A percentile compares a stretch with the other conserved stretches of the same genome.
These are phyloP conservation scores for Crax fasciolata DNA, from an alignment of 2,797 vertebrate species.

Conservation along the genomic window DNA sequence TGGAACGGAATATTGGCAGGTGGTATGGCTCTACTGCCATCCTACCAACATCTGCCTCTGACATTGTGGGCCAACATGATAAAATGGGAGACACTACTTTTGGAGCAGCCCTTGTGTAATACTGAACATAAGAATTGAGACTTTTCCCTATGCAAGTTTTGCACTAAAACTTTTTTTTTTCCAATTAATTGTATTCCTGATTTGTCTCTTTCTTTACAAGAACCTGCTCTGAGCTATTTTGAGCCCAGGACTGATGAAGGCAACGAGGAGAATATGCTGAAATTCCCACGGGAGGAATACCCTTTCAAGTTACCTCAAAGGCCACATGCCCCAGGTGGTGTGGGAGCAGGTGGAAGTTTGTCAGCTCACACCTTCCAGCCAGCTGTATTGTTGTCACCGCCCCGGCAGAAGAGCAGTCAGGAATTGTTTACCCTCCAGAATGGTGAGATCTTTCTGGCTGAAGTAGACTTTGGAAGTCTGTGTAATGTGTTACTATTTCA, in stretches of 20 bases:
- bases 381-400: slow-evolving; percentile 91
- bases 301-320: slow-evolving; percentile 7
- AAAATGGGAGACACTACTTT: too few species aligned
- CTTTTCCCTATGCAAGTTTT: neutral
- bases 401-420: slow-evolving; percentile 85
- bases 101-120: neutral
- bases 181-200: neutral
- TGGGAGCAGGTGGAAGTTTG: slow-evolving; percentile 29
- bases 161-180: neutral
- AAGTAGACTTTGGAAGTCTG: neutral
- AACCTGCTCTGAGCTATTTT: neutral
- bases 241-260: slow-evolving; percentile 3
- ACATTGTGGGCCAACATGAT: too few species aligned
- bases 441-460: slow-evolving; percentile 60
- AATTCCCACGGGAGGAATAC: slow-evolving; percentile 62
- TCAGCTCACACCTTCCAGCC: slow-evolving; percentile 75
- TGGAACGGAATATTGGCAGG: too few species aligned
- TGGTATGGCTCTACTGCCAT: too few species aligned
- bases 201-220: slow-evolving; percentile 62
- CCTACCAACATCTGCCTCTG: too few species aligned
- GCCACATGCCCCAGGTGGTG: neutral
- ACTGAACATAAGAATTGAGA: neutral
- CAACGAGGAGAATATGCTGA: slow-evolving; percentile 46
- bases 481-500: neutral
- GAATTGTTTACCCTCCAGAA: slow-evolving; percentile 62